Evolutionary conservation across 2,888 invertebrate species (phyloP), one percentile per base, ranked within the genome.

Genomic region (Chalcosyrphus nemorum): DNA sequence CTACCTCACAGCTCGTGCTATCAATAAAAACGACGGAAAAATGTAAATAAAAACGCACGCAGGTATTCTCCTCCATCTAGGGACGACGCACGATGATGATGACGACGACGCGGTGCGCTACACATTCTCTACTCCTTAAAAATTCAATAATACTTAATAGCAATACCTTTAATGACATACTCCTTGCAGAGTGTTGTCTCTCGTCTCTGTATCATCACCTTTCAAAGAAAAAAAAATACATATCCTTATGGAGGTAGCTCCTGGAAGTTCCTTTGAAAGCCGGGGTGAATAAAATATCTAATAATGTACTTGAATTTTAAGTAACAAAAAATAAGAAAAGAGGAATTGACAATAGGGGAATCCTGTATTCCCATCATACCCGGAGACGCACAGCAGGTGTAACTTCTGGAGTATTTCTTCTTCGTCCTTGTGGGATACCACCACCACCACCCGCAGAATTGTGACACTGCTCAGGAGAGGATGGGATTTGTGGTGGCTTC

Each of bases 261-360:
- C 27, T 29, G 29, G 11, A 47, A 50, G 47, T 50, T 68, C 35
- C 56, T 59, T 57, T 41, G 35, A 65, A 59, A 80, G 72, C 38
- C 29, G 68, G 43, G 54, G 68, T 63, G 41, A 76, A 71, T 59
- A 71, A 65, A 70, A 52, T 81, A 70, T 81, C 70, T 63, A 75
- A 81, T 81, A 75, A 81, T 75, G 63, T 70, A 71, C 70, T 71
- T 81, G 81, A 81, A 75, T 71, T 81, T 81, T 65, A 76, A 81
- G 63, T 75, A 52, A 75, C 47, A 75, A 54, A 32, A 81, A 63
- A 47, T 15, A 75, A 54, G 70, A 52, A 21, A 81, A 61, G 38
- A 17, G 41, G 41, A 21, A 43, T 35, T 38, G 15, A 17, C 17
- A 38, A 29, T 47, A 38, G 21, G 47, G 35, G 57, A 59, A 35